Percentiles rank a stretch among this genome's conserved stretches.
phyloP scores from a whole-genome alignment of 2,888 invertebrate genomes.

The Pachymerium ferrugineum region DNA sequence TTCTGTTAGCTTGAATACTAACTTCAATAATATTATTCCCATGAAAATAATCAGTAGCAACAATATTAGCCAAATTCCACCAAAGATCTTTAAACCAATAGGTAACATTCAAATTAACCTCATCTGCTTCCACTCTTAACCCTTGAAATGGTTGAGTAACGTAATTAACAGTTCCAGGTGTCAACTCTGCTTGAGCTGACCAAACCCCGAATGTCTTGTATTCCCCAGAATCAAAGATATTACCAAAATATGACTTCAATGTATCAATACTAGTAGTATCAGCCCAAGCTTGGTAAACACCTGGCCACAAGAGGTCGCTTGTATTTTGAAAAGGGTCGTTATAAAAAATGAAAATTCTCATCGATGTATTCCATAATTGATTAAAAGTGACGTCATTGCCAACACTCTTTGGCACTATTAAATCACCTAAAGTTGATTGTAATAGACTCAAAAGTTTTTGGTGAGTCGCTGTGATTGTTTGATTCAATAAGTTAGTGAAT shows the following conservation, averaged over 20 bases:
- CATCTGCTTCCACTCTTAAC: constrained; percentile 60
- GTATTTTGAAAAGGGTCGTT: constrained; percentile 52
- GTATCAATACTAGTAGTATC: too few relatives aligned
- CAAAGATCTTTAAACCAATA: constrained; percentile 56
- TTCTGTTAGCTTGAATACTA: constrained; percentile 49
- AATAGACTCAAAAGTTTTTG: constrained; percentile 56
- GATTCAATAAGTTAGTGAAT: constrained; percentile 45
- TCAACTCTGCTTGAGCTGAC: constrained; percentile 69
- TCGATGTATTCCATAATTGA: constrained; percentile 55
- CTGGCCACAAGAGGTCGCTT: constrained; percentile 53
- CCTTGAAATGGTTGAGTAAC: constrained; percentile 58
- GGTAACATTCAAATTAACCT: constrained; percentile 64
- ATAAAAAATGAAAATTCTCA: constrained; percentile 58
- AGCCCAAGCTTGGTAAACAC: constrained; percentile 54
- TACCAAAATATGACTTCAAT: too few relatives aligned
- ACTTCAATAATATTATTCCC: constrained; percentile 52
- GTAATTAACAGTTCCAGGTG: constrained; percentile 60
- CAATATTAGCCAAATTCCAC: constrained; percentile 51
- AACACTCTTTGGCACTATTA: constrained; percentile 53
- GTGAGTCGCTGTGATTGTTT: too few relatives aligned
- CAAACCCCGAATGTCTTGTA: too few relatives aligned
- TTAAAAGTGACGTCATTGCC: constrained; percentile 55
- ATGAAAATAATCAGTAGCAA: constrained; percentile 53
- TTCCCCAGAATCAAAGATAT: too few relatives aligned
- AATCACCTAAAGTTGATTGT: constrained; percentile 55